Conservation (phyloP, 2,797 vertebrate species). For the Acrocephalus scirpaceus region DNA sequence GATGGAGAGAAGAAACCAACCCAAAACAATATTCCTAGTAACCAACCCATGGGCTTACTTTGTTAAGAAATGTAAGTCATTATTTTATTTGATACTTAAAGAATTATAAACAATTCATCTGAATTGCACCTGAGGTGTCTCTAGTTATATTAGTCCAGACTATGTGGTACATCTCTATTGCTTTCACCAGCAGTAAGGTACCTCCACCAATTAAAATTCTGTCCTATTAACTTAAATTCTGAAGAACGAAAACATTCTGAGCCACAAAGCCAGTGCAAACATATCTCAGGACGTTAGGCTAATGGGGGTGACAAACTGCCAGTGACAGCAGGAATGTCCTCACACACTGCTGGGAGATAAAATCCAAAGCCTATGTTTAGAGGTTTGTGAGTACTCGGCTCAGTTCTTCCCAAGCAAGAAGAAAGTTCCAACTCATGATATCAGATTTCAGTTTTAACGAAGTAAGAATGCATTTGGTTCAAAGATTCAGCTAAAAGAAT, state of each 20-base stretch:
- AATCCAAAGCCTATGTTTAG: neutral
- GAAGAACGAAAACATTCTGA: neutral
- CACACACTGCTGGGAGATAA: neutral
- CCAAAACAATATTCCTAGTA: neutral
- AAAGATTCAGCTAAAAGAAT: neutral
- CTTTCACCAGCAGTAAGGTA: neutral
- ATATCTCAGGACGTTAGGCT: neutral
- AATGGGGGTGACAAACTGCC: neutral
- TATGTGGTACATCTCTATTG: neutral
- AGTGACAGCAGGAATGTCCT: neutral
- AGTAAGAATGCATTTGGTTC: neutral
- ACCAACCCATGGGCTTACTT: neutral
- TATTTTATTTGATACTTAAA: neutral
- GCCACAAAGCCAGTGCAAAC: neutral
- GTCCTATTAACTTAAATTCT: neutral
- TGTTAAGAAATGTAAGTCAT: neutral
- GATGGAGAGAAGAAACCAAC: neutral
- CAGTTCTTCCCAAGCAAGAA: constrained; percentile 56
- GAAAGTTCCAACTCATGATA: neutral
- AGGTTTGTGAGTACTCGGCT: constrained; percentile 46
- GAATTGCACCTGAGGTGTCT: neutral
- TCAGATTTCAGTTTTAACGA: neutral
- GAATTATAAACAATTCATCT: neutral
- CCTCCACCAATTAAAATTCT: neutral
- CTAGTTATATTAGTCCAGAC: neutral